phyloP scores from a whole-genome alignment of 2,797 vertebrate species.

The Tiaroga cobitis region DNA sequence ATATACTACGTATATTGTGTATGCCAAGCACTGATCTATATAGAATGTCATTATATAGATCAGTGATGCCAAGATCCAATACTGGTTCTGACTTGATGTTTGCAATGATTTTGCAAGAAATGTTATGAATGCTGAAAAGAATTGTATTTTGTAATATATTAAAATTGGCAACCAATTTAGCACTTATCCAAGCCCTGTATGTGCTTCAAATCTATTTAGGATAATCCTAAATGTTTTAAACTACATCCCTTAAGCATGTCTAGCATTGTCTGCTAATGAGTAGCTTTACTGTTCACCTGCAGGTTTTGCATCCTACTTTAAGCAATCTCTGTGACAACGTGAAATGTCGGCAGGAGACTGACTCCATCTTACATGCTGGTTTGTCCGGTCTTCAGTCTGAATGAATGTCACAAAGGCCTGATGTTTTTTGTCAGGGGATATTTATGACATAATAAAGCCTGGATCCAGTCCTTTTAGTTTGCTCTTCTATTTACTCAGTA shows the following conservation, averaged over 20 bases:
- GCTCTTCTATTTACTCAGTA: background rate
- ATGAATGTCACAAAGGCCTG: background rate
- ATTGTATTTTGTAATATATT: background rate
- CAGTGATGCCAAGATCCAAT: background rate
- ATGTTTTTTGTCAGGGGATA: conserved; percentile 23
- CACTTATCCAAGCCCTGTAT: background rate
- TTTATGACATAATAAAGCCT: conserved; percentile 30
- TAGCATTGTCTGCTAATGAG: conserved; percentile 26
- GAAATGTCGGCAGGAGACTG: conserved; percentile 1
- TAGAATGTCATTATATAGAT: too few species aligned
- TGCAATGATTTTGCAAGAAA: background rate
- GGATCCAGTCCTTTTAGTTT: background rate
- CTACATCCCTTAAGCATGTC: background rate
- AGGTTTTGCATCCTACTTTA: background rate
- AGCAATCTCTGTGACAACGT: background rate
- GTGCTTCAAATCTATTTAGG: background rate
- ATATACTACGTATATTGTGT: too few species aligned
- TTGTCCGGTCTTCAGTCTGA: conserved; percentile 17
- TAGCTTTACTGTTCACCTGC: background rate
- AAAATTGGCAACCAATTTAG: background rate
- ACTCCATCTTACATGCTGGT: conserved; percentile 11
- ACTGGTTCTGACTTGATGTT: background rate
- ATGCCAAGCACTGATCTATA: too few species aligned
- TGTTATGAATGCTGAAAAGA: background rate
- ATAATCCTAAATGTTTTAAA: background rate